phyloP scores from a whole-genome alignment of 2,888 invertebrate genomes.

The Cerastis rubricosa region DNA sequence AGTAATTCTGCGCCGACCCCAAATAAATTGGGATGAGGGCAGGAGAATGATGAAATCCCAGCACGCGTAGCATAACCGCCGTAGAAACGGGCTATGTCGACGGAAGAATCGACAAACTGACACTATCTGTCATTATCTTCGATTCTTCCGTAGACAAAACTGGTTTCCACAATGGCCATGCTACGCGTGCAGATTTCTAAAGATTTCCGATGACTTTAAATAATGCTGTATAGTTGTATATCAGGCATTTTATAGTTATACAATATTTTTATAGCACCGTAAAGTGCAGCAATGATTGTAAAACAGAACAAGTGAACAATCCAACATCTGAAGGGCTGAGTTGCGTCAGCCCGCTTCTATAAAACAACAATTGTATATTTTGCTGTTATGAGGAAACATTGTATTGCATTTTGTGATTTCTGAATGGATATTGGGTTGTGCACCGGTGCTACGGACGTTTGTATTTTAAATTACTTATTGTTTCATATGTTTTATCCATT shows the following conservation, averaged over 20 bases:
- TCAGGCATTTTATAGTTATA: conserved; percentile 64
- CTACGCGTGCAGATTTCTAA: too few relatives aligned
- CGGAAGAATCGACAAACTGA: too few relatives aligned
- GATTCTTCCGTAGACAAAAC: too few relatives aligned
- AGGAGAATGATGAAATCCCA: too few relatives aligned
- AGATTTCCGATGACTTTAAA: conserved; percentile 12
- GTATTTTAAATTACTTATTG: conserved; percentile 46
- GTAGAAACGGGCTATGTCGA: too few relatives aligned
- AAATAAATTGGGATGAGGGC: too few relatives aligned
- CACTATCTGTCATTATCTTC: too few relatives aligned
- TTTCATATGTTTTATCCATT: conserved; percentile 16
- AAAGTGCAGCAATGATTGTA: conserved; percentile 78
- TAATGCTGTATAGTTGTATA: neutral
- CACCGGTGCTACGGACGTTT: conserved; percentile 22
- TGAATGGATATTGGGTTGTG: conserved; percentile 54
- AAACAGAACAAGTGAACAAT: conserved; percentile 76
- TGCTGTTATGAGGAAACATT: conserved; percentile 52
- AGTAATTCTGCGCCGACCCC: too few relatives aligned
- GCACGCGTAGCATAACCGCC: too few relatives aligned
- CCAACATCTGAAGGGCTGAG: conserved; percentile 63
- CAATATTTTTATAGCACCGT: conserved; percentile 75
- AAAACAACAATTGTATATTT: conserved; percentile 61
- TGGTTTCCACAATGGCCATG: too few relatives aligned
- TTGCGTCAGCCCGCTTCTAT: conserved; percentile 67
- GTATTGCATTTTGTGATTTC: conserved; percentile 43